Percentiles rank a stretch among this genome's conserved stretches.
These are phyloP conservation scores for Eurosta solidaginis DNA, from an alignment of 1,140 invertebrate species.

Conservation along the genomic window DNA sequence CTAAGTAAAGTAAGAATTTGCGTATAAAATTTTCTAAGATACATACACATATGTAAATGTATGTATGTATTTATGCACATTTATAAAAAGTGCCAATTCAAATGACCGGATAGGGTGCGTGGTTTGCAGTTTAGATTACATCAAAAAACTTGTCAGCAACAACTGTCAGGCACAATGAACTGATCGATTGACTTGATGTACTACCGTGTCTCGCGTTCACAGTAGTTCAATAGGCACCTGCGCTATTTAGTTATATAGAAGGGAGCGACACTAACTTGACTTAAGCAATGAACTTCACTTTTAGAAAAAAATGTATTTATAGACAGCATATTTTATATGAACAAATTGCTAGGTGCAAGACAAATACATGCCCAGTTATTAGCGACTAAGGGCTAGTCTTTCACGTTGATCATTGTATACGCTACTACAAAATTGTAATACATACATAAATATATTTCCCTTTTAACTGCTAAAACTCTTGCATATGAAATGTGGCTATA, in stretches of 20 bases:
- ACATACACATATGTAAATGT: background rate
- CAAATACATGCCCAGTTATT: background rate
- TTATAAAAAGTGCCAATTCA: background rate
- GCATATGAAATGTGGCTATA: too few species aligned
- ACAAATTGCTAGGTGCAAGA: too few species aligned
- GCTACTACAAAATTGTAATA: too few species aligned
- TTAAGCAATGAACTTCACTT: background rate
- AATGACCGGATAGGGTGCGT: constrained; percentile 24
- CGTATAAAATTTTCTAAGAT: background rate
- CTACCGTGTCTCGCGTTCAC: constrained; percentile 1
- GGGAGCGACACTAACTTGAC: background rate
- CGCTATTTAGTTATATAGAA: background rate
- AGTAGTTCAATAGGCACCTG: constrained; percentile 8
- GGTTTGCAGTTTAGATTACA: constrained; percentile 25
- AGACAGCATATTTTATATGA: background rate
- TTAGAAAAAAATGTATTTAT: constrained; percentile 9
- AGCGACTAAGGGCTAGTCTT: background rate
- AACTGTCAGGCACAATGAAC: constrained; percentile 11
- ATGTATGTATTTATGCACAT: background rate
- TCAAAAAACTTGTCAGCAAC: constrained; percentile 17
- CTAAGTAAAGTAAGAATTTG: background rate
- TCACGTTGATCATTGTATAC: background rate
- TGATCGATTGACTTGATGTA: background rate
- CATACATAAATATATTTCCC: background rate
- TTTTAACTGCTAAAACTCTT: background rate